Percentiles rank a stretch among this genome's conserved stretches.
Evolutionary conservation across 1,140 invertebrate species (phyloP).

Genomic region (Cylas formicarius): DNA sequence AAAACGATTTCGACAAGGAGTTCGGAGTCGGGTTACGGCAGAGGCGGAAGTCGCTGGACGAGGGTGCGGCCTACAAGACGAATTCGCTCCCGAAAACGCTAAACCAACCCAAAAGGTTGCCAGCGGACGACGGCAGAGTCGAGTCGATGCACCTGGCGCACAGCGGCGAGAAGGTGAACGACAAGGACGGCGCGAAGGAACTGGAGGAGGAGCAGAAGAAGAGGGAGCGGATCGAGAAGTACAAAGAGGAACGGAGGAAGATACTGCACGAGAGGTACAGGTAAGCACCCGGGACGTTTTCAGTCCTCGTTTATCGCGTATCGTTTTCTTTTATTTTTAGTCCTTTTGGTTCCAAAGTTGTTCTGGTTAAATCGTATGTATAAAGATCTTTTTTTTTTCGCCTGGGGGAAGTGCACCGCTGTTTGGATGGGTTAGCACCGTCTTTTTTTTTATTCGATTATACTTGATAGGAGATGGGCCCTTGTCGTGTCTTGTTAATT

Average conservation of each 20-base stretch:
- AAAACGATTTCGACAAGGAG: conserved; percentile 58
- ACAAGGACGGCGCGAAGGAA: conserved; percentile 28
- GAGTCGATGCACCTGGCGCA: conserved; percentile 31
- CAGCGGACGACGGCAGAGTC: conserved; percentile 40
- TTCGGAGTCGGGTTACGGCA: conserved; percentile 44
- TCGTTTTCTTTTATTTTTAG: too few relatives aligned
- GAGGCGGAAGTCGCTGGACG: conserved; percentile 46
- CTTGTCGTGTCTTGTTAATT: too few relatives aligned
- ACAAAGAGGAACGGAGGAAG: conserved; percentile 83
- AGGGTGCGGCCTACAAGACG: conserved; percentile 41
- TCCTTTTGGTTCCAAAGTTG: too few relatives aligned
- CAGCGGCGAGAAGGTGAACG: conserved; percentile 28
- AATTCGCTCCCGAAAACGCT: conserved; percentile 45
- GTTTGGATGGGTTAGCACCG: too few relatives aligned
- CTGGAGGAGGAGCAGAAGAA: conserved; percentile 44
- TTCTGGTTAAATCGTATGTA: too few relatives aligned
- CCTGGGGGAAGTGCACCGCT: neutral
- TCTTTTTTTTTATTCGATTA: too few relatives aligned
- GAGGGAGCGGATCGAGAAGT: conserved; percentile 77
- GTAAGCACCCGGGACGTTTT: conserved; percentile 18
- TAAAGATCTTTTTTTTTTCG: neutral
- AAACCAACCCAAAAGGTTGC: conserved; percentile 50
- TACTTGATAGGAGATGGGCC: too few relatives aligned
- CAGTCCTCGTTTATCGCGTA: too few relatives aligned
- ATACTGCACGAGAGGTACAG: conserved; percentile 70